Conservation (phyloP, 2,797 vertebrate genomes). For the Halcyon chelicuti region DNA sequence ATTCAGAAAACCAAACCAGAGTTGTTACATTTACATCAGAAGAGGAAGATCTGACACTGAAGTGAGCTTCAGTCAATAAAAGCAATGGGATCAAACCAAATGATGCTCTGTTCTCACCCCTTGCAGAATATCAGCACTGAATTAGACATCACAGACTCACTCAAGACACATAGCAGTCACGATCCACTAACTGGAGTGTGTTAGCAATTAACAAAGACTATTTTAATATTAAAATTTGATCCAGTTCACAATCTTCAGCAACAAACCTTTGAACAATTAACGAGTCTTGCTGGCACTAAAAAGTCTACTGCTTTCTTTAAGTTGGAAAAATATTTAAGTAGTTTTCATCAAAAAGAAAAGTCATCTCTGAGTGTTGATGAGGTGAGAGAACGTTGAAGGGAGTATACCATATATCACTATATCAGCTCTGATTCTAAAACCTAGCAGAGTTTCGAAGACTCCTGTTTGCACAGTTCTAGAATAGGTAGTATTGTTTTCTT, state of each 20-base stretch:
- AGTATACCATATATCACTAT: neutral
- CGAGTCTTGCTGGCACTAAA: neutral
- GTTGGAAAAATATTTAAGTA: neutral
- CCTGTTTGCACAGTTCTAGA: neutral
- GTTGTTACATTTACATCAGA: neutral
- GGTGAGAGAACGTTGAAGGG: neutral
- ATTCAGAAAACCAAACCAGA: neutral
- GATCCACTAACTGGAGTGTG: neutral
- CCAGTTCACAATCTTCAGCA: neutral
- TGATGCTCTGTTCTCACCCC: neutral
- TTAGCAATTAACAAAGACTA: neutral
- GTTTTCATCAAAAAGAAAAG: neutral
- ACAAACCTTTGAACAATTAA: neutral
- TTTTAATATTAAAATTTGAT: neutral
- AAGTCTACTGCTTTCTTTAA: neutral
- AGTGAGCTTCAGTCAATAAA: neutral
- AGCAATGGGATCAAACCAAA: neutral
- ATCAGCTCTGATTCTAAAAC: neutral
- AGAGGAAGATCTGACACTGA: neutral
- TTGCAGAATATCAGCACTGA: neutral
- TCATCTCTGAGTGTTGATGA: neutral
- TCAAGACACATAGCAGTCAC: neutral
- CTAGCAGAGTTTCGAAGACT: neutral
- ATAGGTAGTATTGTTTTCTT: neutral
- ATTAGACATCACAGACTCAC: neutral